Percentiles rank a stretch among this genome's conserved stretches.
Conservation (phyloP, 2,888 invertebrate genomes). For the Hemaris fuciformis region DNA sequence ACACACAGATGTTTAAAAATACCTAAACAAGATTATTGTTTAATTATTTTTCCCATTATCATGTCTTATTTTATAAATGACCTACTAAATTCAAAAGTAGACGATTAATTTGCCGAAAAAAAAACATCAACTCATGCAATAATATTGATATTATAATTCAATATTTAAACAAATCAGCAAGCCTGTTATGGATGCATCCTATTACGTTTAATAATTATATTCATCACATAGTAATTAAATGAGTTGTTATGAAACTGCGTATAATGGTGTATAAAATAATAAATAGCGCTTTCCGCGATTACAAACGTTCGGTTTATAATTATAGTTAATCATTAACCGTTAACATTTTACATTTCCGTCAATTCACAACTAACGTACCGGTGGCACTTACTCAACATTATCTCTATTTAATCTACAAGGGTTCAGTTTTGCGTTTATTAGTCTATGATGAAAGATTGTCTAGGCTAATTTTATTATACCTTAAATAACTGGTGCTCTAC, state of each 20-base stretch:
- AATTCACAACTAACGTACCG: slow-evolving; percentile 1
- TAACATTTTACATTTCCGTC: slow-evolving; percentile 8
- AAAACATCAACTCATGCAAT: no score
- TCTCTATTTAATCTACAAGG: not conserved
- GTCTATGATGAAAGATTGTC: not conserved
- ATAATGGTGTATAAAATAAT: not conserved
- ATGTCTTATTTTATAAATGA: no score
- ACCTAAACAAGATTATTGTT: no score
- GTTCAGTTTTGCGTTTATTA: not conserved
- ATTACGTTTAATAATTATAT: not conserved
- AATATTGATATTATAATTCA: not conserved
- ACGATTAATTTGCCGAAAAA: no score
- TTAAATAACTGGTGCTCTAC: no score
- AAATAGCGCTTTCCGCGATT: slow-evolving; percentile 5
- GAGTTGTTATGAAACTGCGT: not conserved
- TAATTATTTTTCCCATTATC: no score
- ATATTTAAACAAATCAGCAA: not conserved
- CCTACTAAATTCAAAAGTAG: no score
- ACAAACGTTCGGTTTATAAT: slow-evolving; percentile 4
- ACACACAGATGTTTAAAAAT: no score
- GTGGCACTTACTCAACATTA: not conserved
- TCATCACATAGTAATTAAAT: not conserved
- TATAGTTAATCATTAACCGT: not conserved
- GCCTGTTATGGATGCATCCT: not conserved
- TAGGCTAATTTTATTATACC: not conserved